These are phyloP conservation scores for Polyodon spathula DNA, from an alignment of 2,113 vertebrate genomes.

Conservation along the genomic window DNA sequence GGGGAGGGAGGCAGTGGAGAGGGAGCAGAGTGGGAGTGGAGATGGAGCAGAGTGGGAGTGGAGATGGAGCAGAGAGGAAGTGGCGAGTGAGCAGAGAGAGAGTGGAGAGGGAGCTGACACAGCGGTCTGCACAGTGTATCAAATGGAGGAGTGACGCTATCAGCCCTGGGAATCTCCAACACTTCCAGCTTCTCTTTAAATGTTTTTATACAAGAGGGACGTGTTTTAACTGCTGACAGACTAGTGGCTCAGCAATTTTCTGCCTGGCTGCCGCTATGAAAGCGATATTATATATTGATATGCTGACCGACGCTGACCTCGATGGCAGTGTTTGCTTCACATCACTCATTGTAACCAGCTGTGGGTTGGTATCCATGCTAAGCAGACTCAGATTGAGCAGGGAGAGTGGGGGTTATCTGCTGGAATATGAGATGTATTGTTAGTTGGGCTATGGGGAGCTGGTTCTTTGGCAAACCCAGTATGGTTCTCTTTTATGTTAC, in stretches of 20 bases:
- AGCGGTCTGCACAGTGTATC: too few relatives aligned
- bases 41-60: neutral
- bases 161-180: constrained; percentile 3
- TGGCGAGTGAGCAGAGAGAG: too few relatives aligned
- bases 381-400: neutral
- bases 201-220: constrained; percentile 2
- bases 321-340: constrained; percentile 19
- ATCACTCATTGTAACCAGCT: constrained; percentile 28
- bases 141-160: constrained; percentile 5
- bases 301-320: constrained; percentile 23
- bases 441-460: neutral
- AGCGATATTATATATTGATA: constrained; percentile 24
- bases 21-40: neutral
- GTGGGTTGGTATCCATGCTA: neutral
- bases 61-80: neutral
- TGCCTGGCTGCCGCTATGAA: constrained; percentile 17
- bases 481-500: too few relatives aligned
- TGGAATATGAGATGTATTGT: neutral
- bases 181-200: constrained; percentile 1
- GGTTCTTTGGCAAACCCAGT: neutral
- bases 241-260: constrained; percentile 27
- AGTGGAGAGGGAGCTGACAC: neutral
- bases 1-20: neutral
- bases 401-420: neutral
- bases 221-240: constrained; percentile 1